A percentile compares a stretch with the other conserved stretches of the same genome.
phyloP scores from a whole-genome alignment of 1,140 invertebrate species.

The Agrilus planipennis region DNA sequence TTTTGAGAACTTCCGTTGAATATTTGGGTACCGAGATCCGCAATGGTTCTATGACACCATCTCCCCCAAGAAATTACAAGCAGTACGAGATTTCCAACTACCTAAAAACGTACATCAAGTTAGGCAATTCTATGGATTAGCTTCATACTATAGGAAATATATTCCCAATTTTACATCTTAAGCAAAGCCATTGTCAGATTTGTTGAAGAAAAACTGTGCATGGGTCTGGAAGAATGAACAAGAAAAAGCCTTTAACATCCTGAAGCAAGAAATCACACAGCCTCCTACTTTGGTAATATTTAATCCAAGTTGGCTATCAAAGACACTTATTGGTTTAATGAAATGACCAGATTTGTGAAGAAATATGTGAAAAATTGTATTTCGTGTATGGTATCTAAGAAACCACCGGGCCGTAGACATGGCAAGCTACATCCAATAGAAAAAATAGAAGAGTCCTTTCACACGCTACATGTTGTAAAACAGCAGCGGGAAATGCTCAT shows the following conservation, averaged over 20 bases:
- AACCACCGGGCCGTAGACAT: too few relatives aligned
- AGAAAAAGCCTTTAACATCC: slow-evolving; percentile 5
- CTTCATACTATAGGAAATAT: slow-evolving; percentile 30
- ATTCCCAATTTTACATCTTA: slow-evolving; percentile 24
- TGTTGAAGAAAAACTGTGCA: slow-evolving; percentile 13
- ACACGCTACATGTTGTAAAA: too few relatives aligned
- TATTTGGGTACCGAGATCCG: slow-evolving; percentile 4
- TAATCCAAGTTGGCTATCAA: too few relatives aligned
- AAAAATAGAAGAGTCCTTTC: too few relatives aligned
- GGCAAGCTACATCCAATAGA: too few relatives aligned
- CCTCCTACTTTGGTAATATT: slow-evolving; percentile 15
- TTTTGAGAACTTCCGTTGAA: background rate
- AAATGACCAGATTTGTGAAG: too few relatives aligned
- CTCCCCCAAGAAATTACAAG: slow-evolving; percentile 3
- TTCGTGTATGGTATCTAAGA: too few relatives aligned
- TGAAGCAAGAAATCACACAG: slow-evolving; percentile 10
- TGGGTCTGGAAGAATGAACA: slow-evolving; percentile 4
- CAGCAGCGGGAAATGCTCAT: too few relatives aligned
- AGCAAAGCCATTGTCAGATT: slow-evolving; percentile 23
- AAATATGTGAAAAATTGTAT: too few relatives aligned
- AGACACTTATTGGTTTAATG: too few relatives aligned
- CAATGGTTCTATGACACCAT: background rate
- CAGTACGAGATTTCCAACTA: background rate
- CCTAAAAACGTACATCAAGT: slow-evolving; percentile 1
- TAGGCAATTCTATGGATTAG: slow-evolving; percentile 8